phyloP scores from a whole-genome alignment of 2,113 vertebrate genomes.

The Phocoena sinus region DNA sequence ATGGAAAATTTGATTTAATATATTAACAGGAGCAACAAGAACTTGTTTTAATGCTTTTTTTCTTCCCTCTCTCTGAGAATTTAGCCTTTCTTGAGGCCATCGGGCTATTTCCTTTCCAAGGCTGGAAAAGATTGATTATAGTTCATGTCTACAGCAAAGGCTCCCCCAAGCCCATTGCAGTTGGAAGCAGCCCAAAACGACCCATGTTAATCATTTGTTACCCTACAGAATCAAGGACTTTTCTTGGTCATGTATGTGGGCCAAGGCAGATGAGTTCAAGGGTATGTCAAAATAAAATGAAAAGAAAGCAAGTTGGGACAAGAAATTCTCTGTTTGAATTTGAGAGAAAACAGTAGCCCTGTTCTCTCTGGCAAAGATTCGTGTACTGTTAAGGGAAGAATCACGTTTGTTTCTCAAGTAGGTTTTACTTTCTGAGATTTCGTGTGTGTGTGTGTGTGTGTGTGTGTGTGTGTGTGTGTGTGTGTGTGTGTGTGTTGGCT shows the following conservation, averaged over 20 bases:
- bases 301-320: conserved; percentile 10
- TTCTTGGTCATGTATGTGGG: background rate
- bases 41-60: background rate
- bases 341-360: conserved; percentile 10
- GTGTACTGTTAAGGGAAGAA: background rate
- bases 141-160: conserved; percentile 48
- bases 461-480: background rate
- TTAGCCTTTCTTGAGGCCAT: conserved; percentile 55
- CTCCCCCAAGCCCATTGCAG: background rate
- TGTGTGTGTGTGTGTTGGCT: background rate
- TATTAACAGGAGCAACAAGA: background rate
- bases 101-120: conserved; percentile 66
- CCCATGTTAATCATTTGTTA: background rate
- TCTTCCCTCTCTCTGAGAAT: conserved; percentile 52
- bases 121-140: conserved; percentile 47
- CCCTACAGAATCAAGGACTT: background rate
- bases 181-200: background rate
- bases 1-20: background rate
- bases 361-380: conserved; percentile 11
- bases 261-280: background rate
- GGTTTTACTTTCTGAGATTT: conserved; percentile 40
- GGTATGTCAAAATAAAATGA: conserved; percentile 1
- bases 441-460: background rate
- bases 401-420: background rate
- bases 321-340: background rate